Percentiles rank a stretch among this genome's conserved stretches.
These are phyloP conservation scores for Remorina albescens DNA, from an alignment of 2,797 vertebrate species.

Conservation along the genomic window DNA sequence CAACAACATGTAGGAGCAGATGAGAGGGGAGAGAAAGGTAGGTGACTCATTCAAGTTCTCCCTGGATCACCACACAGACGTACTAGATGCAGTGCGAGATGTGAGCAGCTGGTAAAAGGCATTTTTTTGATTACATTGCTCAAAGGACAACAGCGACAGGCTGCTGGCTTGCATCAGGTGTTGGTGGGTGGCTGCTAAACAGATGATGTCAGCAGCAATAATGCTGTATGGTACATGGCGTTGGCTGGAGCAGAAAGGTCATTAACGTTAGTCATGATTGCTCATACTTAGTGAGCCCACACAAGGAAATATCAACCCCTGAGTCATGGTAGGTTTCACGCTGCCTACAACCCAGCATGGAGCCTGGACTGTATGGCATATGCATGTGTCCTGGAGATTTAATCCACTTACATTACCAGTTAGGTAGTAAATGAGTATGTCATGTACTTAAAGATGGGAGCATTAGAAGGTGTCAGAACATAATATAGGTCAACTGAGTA, in stretches of 20 bases:
- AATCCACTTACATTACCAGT: background rate
- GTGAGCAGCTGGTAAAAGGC: constrained; percentile 4
- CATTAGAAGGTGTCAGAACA: too few relatives aligned
- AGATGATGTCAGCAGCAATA: constrained; percentile 61
- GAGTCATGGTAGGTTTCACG: constrained; percentile 66
- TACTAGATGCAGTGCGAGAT: background rate
- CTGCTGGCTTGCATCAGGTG: constrained; percentile 54
- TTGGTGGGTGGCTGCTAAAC: constrained; percentile 58
- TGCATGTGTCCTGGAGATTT: constrained; percentile 16
- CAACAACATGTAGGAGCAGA: constrained; percentile 39
- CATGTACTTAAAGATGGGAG: too few relatives aligned
- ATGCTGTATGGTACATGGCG: constrained; percentile 23
- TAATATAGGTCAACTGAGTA: too few relatives aligned
- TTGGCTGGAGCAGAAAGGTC: constrained; percentile 69
- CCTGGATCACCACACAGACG: constrained; percentile 18
- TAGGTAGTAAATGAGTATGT: too few relatives aligned
- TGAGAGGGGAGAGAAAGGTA: constrained; percentile 39
- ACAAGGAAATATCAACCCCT: constrained; percentile 67
- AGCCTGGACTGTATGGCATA: constrained; percentile 23
- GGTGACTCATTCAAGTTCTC: constrained; percentile 58
- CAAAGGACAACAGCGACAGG: constrained; percentile 37
- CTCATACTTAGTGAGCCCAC: constrained; percentile 68
- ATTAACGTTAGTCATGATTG: constrained; percentile 75
- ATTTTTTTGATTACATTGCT: constrained; percentile 32
- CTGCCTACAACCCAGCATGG: constrained; percentile 45